Percentiles rank a stretch among this genome's conserved stretches.
These are phyloP conservation scores for Cybosia mesomella DNA, from an alignment of 2,888 invertebrate genomes.

Conservation along the genomic window DNA sequence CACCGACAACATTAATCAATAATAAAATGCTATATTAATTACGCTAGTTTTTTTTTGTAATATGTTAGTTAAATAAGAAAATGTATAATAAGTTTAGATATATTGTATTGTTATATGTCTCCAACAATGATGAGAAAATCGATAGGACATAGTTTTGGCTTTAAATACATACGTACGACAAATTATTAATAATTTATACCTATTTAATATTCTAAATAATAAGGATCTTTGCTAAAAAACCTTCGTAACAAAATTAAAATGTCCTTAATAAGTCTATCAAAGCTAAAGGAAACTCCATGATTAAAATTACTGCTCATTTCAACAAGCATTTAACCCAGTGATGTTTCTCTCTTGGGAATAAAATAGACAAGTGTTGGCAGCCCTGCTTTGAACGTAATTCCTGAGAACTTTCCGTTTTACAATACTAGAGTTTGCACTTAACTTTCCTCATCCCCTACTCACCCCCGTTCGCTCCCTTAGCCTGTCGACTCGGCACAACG, in stretches of 20 bases:
- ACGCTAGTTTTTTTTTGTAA: too few relatives aligned
- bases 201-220: neutral
- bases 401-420: conserved; percentile 57
- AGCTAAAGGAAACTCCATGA: conserved; percentile 22
- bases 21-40: too few relatives aligned
- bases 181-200: neutral
- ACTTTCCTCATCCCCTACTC: conserved; percentile 27
- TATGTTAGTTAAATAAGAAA: too few relatives aligned
- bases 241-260: neutral
- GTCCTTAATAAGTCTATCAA: neutral
- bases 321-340: conserved; percentile 9
- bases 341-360: conserved; percentile 26
- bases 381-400: conserved; percentile 40
- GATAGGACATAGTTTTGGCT: too few relatives aligned
- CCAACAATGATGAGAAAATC: too few relatives aligned
- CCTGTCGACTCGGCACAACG: conserved; percentile 29
- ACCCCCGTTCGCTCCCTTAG: conserved; percentile 23
- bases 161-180: too few relatives aligned
- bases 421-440: conserved; percentile 73
- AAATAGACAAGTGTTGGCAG: conserved; percentile 28
- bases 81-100: too few relatives aligned
- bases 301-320: conserved; percentile 29
- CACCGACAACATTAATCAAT: too few relatives aligned
- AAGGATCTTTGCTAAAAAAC: neutral
- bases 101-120: too few relatives aligned